Evolutionary conservation across 2,888 invertebrate species (phyloP).

Genomic region (Disparrhopalites patrizii): DNA sequence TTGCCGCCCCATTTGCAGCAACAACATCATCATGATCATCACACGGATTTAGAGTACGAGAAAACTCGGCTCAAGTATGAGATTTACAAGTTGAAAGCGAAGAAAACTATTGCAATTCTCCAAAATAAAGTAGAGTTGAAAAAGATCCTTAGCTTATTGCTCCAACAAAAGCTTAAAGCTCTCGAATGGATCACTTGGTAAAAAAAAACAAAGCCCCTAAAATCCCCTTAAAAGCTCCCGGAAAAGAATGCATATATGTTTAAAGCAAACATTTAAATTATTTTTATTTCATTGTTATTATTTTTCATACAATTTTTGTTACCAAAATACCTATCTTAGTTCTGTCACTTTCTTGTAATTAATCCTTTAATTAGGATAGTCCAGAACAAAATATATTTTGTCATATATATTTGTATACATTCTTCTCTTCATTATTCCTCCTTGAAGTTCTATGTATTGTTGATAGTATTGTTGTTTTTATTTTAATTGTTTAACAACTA

Average conservation of each 20-base stretch:
- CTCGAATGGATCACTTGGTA: conserved; percentile 42
- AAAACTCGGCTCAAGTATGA: conserved; percentile 47
- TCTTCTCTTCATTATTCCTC: too few relatives aligned
- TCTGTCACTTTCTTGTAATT: too few relatives aligned
- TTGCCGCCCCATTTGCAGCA: conserved; percentile 16
- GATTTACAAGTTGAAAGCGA: conserved; percentile 47
- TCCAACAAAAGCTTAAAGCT: conserved; percentile 48
- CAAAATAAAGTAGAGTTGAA: conserved; percentile 48
- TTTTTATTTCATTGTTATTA: background rate
- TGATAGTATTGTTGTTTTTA: too few relatives aligned
- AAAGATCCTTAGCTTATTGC: conserved; percentile 45
- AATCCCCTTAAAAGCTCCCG: background rate
- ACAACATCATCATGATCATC: conserved; percentile 29
- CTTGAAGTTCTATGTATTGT: too few relatives aligned
- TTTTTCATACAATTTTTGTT: too few relatives aligned
- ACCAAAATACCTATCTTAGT: too few relatives aligned
- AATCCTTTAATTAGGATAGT: too few relatives aligned
- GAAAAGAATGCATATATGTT: background rate
- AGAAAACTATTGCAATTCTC: conserved; percentile 47
- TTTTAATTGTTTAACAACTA: too few relatives aligned
- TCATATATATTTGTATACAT: too few relatives aligned
- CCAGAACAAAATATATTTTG: too few relatives aligned
- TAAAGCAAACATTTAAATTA: background rate
- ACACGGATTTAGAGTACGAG: conserved; percentile 45
- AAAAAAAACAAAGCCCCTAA: background rate